Percentiles rank a stretch among this genome's conserved stretches.
phyloP scores from a whole-genome alignment of 2,113 vertebrate species.

The Alligator mississippiensis region DNA sequence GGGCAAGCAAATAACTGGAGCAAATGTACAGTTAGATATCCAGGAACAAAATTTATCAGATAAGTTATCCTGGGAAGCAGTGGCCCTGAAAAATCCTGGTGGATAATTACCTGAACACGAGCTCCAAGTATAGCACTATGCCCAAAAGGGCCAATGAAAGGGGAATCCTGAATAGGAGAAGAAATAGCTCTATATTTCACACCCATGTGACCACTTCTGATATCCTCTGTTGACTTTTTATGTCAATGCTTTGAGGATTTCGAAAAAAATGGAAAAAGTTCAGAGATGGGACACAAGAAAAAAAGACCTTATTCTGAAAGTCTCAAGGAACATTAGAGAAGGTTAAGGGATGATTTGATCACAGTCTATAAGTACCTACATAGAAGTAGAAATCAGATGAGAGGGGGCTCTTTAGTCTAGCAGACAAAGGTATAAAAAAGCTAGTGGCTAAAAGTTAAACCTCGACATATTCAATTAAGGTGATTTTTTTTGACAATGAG shows the following conservation, averaged over 20 bases:
- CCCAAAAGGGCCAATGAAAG: background rate
- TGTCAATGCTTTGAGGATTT: background rate
- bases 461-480: background rate
- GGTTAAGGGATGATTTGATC: background rate
- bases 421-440: background rate
- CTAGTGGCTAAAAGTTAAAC: background rate
- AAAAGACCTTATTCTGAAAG: background rate
- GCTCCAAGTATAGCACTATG: background rate
- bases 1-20: accelerated
- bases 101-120: background rate
- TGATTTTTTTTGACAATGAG: background rate
- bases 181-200: background rate
- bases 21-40: background rate
- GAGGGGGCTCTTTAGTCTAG: background rate
- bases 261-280: background rate
- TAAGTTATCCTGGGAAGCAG: background rate
- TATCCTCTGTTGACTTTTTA: no score
- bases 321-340: background rate
- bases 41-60: background rate
- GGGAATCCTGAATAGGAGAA: background rate
- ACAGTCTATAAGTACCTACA: background rate
- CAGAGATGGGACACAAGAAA: background rate
- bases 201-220: no score
- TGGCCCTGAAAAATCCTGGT: background rate
- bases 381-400: accelerated